Conservation (phyloP, 1,140 invertebrate species). For the Acromyrmex heyeri region DNA sequence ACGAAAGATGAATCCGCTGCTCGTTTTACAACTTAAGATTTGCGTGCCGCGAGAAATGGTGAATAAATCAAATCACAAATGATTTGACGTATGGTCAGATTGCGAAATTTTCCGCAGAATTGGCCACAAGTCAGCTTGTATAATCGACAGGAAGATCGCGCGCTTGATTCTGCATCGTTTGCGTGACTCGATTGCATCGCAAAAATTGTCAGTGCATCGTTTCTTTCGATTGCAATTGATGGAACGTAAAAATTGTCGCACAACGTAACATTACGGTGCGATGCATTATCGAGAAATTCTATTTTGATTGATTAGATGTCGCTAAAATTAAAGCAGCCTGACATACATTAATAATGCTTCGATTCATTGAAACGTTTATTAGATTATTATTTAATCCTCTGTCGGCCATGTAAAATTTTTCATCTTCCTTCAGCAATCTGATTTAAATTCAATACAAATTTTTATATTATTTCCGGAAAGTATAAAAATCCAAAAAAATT, state of each 20-base stretch:
- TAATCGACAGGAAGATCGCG: slow-evolving; percentile 57
- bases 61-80: slow-evolving; percentile 75
- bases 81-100: slow-evolving; percentile 65
- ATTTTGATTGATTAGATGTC: background rate
- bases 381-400: background rate
- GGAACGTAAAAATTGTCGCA: slow-evolving; percentile 11
- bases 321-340: background rate
- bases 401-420: no score
- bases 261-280: background rate
- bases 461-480: no score
- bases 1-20: slow-evolving; percentile 29
- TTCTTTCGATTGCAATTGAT: slow-evolving; percentile 15
- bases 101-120: slow-evolving; percentile 72
- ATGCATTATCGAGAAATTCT: slow-evolving; percentile 3
- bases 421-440: no score
- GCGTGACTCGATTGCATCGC: slow-evolving; percentile 30
- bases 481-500: no score
- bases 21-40: slow-evolving; percentile 32
- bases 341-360: no score
- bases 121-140: slow-evolving; percentile 51
- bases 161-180: background rate
- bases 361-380: background rate
- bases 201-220: slow-evolving; percentile 1
- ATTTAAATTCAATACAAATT: no score
- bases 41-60: slow-evolving; percentile 22